phyloP scores from a whole-genome alignment of 1,140 invertebrate species.

The Homalodisca vitripennis region DNA sequence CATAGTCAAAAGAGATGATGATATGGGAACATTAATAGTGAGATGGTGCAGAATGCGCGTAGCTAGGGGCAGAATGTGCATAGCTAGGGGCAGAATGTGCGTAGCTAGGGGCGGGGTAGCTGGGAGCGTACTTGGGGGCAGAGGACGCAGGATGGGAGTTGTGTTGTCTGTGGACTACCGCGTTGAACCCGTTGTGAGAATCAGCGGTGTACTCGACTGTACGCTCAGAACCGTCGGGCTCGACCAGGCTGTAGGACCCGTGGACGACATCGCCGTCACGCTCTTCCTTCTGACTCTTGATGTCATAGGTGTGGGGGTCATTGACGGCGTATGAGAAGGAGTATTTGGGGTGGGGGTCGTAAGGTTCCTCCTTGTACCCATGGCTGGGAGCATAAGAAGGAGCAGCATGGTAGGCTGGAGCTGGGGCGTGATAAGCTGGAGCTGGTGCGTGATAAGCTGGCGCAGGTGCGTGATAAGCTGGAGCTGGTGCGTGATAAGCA shows the following conservation, averaged over 20 bases:
- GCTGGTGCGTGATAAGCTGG: slow-evolving; percentile 1
- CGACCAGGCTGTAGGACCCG: slow-evolving; percentile 44
- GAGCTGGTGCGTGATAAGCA: slow-evolving; percentile 5
- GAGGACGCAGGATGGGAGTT: slow-evolving; percentile 20
- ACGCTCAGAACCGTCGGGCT: slow-evolving; percentile 39
- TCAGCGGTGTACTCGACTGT: slow-evolving; percentile 40
- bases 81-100: slow-evolving; percentile 26
- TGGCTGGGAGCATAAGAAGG: slow-evolving; percentile 20
- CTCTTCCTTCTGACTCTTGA: slow-evolving; percentile 51
- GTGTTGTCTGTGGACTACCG: slow-evolving; percentile 37
- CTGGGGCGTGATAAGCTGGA: slow-evolving; percentile 21
- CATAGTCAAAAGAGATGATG: background rate
- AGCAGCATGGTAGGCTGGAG: slow-evolving; percentile 30
- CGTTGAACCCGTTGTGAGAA: slow-evolving; percentile 40
- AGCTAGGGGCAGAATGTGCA: background rate
- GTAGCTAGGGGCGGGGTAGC: slow-evolving; percentile 13
- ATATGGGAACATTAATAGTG: background rate
- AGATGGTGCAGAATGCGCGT: background rate
- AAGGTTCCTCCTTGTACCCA: slow-evolving; percentile 50
- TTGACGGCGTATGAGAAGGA: slow-evolving; percentile 56
- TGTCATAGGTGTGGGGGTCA: slow-evolving; percentile 54
- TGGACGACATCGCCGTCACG: slow-evolving; percentile 48
- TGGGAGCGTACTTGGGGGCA: background rate
- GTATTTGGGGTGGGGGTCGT: slow-evolving; percentile 55
- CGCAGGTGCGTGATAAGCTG: slow-evolving; percentile 27